Conservation (phyloP, 2,888 invertebrate genomes). For the Terebella lapidaria region DNA sequence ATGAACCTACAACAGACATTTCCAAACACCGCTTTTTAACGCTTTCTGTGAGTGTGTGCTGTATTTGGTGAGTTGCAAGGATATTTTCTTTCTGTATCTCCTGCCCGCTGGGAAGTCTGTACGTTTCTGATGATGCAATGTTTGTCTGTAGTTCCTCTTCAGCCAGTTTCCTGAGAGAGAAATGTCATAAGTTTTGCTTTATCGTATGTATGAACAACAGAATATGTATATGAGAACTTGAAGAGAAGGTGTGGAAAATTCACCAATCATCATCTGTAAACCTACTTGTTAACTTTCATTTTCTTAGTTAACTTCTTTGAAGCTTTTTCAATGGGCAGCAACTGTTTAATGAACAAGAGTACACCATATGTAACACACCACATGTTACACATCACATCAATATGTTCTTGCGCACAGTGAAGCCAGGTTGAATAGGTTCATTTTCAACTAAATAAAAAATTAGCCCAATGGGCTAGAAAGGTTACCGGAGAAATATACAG, state of each 20-base stretch:
- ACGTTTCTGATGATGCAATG: conserved; percentile 58
- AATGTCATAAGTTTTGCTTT: neutral
- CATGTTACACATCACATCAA: no score
- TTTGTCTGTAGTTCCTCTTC: conserved; percentile 79
- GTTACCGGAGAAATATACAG: no score
- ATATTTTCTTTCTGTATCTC: conserved; percentile 63
- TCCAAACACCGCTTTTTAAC: neutral
- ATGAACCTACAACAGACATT: neutral
- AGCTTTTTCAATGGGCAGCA: conserved; percentile 81
- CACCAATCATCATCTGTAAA: no score
- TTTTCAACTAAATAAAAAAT: no score
- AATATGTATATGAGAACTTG: no score
- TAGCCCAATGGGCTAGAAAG: no score
- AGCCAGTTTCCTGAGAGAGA: conserved; percentile 61
- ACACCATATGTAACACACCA: neutral
- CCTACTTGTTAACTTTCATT: conserved; percentile 63
- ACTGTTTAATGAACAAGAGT: conserved; percentile 53
- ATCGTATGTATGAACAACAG: no score
- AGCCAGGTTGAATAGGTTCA: no score
- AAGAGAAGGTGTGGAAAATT: neutral
- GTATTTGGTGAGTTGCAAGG: conserved; percentile 5
- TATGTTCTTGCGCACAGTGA: no score
- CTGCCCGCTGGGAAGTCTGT: conserved; percentile 73
- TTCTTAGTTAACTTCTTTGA: conserved; percentile 73
- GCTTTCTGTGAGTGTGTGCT: neutral